Conservation (phyloP, 1,140 invertebrate species). For the Glossosoma conforme region DNA sequence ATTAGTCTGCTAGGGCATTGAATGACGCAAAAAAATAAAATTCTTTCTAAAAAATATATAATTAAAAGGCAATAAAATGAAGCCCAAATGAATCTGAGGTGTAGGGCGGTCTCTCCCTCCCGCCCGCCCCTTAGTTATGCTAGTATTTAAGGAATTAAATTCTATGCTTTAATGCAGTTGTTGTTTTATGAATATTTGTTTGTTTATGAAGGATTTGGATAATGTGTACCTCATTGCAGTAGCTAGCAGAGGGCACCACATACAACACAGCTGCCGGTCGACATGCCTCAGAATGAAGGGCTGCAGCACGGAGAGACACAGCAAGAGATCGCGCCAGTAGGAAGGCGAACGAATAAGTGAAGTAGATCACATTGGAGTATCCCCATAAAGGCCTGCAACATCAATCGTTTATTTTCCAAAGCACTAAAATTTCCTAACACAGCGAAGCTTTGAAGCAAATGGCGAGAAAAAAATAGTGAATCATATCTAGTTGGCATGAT, state of each 20-base stretch:
- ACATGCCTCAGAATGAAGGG: constrained; percentile 57
- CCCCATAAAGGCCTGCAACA: background rate
- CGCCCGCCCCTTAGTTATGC: too few relatives aligned
- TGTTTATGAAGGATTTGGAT: background rate
- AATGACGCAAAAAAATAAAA: background rate
- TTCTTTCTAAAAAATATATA: background rate
- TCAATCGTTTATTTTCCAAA: background rate
- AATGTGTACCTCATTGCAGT: constrained; percentile 55
- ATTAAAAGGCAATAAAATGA: too few relatives aligned
- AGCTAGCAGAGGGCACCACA: constrained; percentile 56
- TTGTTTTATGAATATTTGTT: background rate
- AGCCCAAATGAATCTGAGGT: too few relatives aligned
- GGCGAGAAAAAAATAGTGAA: too few relatives aligned
- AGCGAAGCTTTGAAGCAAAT: background rate
- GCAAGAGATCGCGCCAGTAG: constrained; percentile 55
- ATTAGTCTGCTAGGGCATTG: too few relatives aligned
- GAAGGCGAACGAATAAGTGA: constrained; percentile 62
- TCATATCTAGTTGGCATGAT: too few relatives aligned
- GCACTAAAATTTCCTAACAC: background rate
- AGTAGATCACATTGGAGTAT: constrained; percentile 50
- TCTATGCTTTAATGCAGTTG: background rate
- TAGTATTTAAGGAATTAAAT: background rate
- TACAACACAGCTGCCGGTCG: constrained; percentile 57
- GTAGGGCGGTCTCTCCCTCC: too few relatives aligned
- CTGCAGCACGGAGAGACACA: constrained; percentile 61